Conservation (phyloP, 2,888 invertebrate species). For the Ormyrus nitidulus region DNA sequence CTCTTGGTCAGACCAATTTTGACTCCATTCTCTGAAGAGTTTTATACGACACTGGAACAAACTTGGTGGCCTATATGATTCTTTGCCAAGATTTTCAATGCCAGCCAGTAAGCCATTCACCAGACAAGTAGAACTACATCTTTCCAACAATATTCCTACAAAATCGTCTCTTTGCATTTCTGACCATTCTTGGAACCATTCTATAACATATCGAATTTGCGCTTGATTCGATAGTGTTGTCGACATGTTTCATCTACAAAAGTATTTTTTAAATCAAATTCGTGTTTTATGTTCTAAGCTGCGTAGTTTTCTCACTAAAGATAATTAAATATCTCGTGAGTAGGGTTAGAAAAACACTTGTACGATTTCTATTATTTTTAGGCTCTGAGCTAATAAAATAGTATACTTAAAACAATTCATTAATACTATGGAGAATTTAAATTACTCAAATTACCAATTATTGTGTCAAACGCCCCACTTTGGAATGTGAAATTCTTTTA, state of each 20-base stretch:
- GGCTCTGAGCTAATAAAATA: background rate
- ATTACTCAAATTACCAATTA: conserved; percentile 43
- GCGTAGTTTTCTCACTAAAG: conserved; percentile 20
- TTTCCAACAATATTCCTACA: conserved; percentile 84
- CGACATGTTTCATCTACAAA: conserved; percentile 70
- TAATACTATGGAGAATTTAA: background rate
- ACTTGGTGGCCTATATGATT: conserved; percentile 84
- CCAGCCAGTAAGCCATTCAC: conserved; percentile 85
- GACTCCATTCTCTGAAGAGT: conserved; percentile 89
- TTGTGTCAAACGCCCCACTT: background rate
- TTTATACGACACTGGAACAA: conserved; percentile 91
- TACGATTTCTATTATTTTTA: conserved; percentile 15
- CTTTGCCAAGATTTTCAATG: conserved; percentile 81
- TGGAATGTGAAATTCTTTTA: conserved; percentile 19
- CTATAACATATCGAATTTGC: conserved; percentile 87
- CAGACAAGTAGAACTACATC: conserved; percentile 79
- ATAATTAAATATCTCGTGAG: conserved; percentile 14
- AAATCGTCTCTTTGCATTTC: conserved; percentile 92
- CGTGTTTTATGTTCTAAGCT: conserved; percentile 3
- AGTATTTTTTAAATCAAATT: conserved; percentile 22
- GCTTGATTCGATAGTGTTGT: conserved; percentile 79
- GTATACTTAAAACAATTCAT: conserved; percentile 12
- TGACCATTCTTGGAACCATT: conserved; percentile 94
- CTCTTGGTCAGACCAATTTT: conserved; percentile 86
- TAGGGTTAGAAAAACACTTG: conserved; percentile 50